These are phyloP conservation scores for Agelas oroides DNA, from an alignment of 37 sponge, comb jelly and placozoan genomes.

Conservation along the genomic window DNA sequence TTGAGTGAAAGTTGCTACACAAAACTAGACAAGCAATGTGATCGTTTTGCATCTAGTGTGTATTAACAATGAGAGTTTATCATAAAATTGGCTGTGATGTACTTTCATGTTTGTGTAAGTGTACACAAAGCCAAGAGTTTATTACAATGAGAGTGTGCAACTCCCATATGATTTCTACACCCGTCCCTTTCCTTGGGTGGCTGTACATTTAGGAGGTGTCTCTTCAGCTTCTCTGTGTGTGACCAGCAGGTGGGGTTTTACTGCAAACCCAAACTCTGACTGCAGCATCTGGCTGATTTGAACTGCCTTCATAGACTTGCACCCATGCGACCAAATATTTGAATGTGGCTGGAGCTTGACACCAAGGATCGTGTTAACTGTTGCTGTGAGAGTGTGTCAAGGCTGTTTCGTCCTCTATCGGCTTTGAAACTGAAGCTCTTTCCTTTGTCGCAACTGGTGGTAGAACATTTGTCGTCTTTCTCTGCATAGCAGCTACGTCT, in stretches of 20 bases:
- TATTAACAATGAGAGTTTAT: too few relatives aligned
- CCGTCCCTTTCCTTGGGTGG: not conserved
- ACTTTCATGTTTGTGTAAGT: too few relatives aligned
- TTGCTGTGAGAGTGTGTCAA: not conserved
- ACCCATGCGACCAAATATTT: conserved; percentile 52
- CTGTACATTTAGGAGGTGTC: not conserved
- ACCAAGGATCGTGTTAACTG: conserved; percentile 3
- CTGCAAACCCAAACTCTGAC: conserved; percentile 14
- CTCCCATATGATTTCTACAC: too few relatives aligned
- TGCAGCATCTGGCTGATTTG: conserved; percentile 37
- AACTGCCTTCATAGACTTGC: conserved; percentile 46
- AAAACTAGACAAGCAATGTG: too few relatives aligned
- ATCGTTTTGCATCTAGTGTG: too few relatives aligned
- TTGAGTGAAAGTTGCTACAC: too few relatives aligned
- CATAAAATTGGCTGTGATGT: too few relatives aligned
- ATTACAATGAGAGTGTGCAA: too few relatives aligned
- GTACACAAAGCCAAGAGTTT: too few relatives aligned
- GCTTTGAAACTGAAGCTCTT: not conserved
- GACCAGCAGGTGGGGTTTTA: conserved; percentile 30
- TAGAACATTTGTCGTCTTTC: too few relatives aligned
- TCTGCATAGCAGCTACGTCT: too few relatives aligned
- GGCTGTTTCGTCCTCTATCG: not conserved
- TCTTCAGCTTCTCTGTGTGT: conserved; percentile 20
- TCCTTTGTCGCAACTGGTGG: too few relatives aligned
- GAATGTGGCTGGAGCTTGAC: conserved; percentile 11